phyloP scores from a whole-genome alignment of 2,113 vertebrate species.

The Crotophaga sulcirostris region DNA sequence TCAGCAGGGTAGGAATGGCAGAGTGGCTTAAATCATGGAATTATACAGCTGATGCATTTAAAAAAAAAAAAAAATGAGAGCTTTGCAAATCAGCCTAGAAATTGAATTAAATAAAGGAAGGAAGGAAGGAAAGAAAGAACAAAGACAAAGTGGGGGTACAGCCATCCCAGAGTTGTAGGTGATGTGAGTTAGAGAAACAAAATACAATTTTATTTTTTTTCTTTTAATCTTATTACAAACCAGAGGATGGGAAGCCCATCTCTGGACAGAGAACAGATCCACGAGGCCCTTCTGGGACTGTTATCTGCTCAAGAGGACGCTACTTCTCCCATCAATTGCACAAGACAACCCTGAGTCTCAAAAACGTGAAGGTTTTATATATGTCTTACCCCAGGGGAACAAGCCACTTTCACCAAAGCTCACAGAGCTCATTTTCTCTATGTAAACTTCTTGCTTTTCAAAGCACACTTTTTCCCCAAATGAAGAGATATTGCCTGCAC shows the following conservation, averaged over 20 bases:
- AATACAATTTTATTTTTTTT: background rate
- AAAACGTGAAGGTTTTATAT: background rate
- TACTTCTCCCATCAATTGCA: background rate
- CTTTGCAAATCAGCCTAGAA: background rate
- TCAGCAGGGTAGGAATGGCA: background rate
- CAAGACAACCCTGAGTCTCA: background rate
- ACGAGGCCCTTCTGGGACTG: background rate
- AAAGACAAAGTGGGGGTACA: background rate
- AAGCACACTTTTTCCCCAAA: background rate
- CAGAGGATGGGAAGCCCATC: background rate
- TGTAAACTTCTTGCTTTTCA: background rate
- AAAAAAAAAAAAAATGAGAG: fast-evolving
- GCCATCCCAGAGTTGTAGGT: background rate
- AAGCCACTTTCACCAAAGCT: background rate
- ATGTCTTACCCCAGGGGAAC: background rate
- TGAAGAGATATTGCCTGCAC: background rate
- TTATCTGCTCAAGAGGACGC: background rate
- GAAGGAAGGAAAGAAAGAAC: no score
- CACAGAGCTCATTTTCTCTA: background rate
- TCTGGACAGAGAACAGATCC: background rate
- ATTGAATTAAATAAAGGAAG: background rate
- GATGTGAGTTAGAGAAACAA: background rate
- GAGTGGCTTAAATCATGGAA: background rate
- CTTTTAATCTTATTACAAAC: background rate
- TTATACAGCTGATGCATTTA: background rate